Percentiles rank a stretch among this genome's conserved stretches.
Conservation (phyloP, 2,888 invertebrate genomes). For the Nomada ruficornis region DNA sequence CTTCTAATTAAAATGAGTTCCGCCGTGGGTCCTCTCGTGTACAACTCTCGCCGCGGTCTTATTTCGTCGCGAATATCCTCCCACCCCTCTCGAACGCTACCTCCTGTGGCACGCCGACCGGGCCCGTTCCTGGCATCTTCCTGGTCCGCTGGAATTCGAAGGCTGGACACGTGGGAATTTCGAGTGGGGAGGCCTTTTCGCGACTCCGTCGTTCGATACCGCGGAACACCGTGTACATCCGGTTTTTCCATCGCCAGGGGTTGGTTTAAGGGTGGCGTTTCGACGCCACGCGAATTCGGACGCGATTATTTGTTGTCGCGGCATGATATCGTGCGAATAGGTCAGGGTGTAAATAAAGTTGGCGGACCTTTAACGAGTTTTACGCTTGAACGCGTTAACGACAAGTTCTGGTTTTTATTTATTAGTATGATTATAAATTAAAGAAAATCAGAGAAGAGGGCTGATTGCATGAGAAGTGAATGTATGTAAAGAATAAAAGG, state of each 20-base stretch:
- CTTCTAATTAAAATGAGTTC: slow-evolving; percentile 77
- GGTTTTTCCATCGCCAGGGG: neutral
- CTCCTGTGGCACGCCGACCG: neutral
- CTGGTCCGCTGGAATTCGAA: slow-evolving; percentile 55
- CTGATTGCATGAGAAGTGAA: too few species aligned
- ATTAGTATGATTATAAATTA: too few species aligned
- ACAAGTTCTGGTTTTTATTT: too few species aligned
- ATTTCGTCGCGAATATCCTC: slow-evolving; percentile 68
- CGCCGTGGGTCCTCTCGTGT: slow-evolving; percentile 72
- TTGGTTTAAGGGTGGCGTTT: too few species aligned
- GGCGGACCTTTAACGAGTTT: too few species aligned
- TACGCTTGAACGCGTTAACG: too few species aligned
- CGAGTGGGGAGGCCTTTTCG: slow-evolving; percentile 37
- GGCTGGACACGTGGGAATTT: slow-evolving; percentile 54
- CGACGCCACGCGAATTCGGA: too few species aligned
- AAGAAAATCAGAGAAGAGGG: too few species aligned
- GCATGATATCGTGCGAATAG: too few species aligned
- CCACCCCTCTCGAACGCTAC: neutral
- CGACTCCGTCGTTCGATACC: slow-evolving; percentile 19
- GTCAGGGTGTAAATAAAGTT: too few species aligned
- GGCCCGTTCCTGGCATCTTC: slow-evolving; percentile 53
- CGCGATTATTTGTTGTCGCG: too few species aligned
- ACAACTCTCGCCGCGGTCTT: slow-evolving; percentile 69
- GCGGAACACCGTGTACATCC: neutral
- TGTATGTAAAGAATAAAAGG: too few species aligned